phyloP scores from a whole-genome alignment of 1,140 invertebrate species.

The Ostrea denselamellosa region DNA sequence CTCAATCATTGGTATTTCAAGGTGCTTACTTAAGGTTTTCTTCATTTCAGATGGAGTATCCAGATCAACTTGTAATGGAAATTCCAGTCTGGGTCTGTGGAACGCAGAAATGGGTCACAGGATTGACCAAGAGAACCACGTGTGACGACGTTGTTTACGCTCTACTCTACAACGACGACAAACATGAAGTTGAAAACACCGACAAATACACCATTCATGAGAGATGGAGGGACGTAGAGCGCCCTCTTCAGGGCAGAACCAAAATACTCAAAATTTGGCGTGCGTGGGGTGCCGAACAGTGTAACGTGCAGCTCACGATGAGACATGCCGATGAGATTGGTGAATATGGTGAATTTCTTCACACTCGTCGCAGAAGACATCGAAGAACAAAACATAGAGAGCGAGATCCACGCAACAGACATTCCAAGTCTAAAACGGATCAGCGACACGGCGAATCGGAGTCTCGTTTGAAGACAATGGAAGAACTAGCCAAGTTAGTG shows the following conservation, averaged over 20 bases:
- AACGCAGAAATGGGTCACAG: slow-evolving; percentile 88
- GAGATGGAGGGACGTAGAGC: slow-evolving; percentile 83
- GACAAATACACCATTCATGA: slow-evolving; percentile 75
- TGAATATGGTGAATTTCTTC: slow-evolving; percentile 67
- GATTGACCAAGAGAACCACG: slow-evolving; percentile 86
- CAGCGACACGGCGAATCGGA: slow-evolving; percentile 47
- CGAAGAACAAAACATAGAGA: slow-evolving; percentile 62
- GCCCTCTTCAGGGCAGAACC: slow-evolving; percentile 84
- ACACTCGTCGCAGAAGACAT: slow-evolving; percentile 68
- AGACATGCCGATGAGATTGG: slow-evolving; percentile 72
- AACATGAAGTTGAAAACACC: slow-evolving; percentile 71
- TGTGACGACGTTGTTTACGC: slow-evolving; percentile 88
- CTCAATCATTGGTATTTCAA: neutral
- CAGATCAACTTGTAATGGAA: slow-evolving; percentile 77
- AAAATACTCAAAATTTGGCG: slow-evolving; percentile 87
- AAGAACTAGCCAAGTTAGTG: slow-evolving; percentile 87
- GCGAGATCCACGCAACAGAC: slow-evolving; percentile 53
- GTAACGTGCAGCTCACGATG: slow-evolving; percentile 83
- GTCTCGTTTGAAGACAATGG: slow-evolving; percentile 76
- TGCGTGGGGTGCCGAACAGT: slow-evolving; percentile 86
- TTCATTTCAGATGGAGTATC: slow-evolving; percentile 50
- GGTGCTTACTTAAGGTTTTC: neutral
- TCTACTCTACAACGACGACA: slow-evolving; percentile 80
- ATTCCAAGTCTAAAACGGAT: slow-evolving; percentile 37
- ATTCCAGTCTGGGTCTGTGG: slow-evolving; percentile 89